Base-by-base conservation (phyloP, 1,140 invertebrate species). In the Monochamus saltuarius region DNA sequence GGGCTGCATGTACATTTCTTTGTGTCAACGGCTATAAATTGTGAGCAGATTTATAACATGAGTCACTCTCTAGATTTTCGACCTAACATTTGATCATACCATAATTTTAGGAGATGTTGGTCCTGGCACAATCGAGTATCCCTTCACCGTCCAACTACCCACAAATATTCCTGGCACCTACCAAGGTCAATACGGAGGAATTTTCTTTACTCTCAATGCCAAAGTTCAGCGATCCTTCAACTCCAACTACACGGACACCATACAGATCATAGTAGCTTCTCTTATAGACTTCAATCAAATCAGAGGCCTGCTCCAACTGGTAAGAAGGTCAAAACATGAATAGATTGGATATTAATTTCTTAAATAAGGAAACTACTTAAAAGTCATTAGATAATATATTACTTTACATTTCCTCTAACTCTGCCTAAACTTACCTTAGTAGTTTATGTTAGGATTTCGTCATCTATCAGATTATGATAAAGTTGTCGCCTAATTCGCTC, bases 251-350 rank as follows among this genome's bases (percentile, higher is more conserved):
- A 45, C 49, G 13, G 45, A 56, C 13, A 51, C 19, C 49, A 8
- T 43, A 13, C 11, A 36, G 6, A 49, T 56, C 35, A 38, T 36
- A 11, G 22, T 61, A 10, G 17, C 9, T 13, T 54, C 53, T 4
- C 34, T 35, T 2, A 51, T 56, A 38, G 53, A 61, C 42, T 56
- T 61, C 13, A 61, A 61, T 36, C n/a, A 45, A 43, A 55, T 55
- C 4, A 39, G 22, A 43, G 11, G n/a, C 34, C 7, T 35, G n/a
- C 10, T 56, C 11, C 53, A 45, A 14, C 16, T 56, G 42, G 53
- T 56, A 45, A 56, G 22, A 10, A 16, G 4, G 16, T 45, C 8
- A 11, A 8, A 45, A 14, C 42, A 7, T 10, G 42, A 45, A 14
- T 45, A 7, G 16, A 8, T 45, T 10, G 7, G 7, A n/a, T 7